These are phyloP conservation scores for Sminthopsis crassicaudata DNA, from an alignment of 2,113 vertebrate species.

Conservation along the genomic window DNA sequence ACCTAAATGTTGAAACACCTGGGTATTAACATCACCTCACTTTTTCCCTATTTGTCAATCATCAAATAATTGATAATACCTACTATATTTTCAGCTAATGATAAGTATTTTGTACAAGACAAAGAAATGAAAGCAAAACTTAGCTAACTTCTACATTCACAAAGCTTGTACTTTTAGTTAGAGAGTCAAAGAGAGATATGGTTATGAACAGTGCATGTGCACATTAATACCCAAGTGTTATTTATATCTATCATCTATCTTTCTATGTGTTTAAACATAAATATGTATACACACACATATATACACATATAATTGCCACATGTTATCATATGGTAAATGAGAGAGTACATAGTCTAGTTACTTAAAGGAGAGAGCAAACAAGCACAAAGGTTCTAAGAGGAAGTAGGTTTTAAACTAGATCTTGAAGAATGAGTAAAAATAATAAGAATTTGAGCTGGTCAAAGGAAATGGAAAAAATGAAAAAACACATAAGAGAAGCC, in stretches of 20 bases:
- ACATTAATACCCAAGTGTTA: background rate
- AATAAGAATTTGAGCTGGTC: background rate
- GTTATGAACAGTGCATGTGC: background rate
- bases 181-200: background rate
- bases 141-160: background rate
- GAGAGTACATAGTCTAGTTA: background rate
- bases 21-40: background rate
- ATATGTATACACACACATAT: background rate
- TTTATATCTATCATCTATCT: too few species aligned
- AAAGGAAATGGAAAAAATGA: background rate
- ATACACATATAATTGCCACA: background rate
- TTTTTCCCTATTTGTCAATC: background rate
- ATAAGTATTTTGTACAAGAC: background rate
- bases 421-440: background rate
- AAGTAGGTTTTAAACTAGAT: background rate
- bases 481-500: background rate
- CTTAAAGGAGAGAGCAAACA: background rate
- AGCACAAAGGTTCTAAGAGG: background rate
- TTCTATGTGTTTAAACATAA: background rate
- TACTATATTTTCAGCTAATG: background rate
- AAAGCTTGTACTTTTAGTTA: background rate
- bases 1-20: background rate
- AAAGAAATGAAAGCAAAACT: background rate
- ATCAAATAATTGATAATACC: background rate
- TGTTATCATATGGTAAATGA: background rate